Evolutionary conservation across 92 coral and sea anemone genomes (phyloP).

Genomic region (Zoanthus sociatus): DNA sequence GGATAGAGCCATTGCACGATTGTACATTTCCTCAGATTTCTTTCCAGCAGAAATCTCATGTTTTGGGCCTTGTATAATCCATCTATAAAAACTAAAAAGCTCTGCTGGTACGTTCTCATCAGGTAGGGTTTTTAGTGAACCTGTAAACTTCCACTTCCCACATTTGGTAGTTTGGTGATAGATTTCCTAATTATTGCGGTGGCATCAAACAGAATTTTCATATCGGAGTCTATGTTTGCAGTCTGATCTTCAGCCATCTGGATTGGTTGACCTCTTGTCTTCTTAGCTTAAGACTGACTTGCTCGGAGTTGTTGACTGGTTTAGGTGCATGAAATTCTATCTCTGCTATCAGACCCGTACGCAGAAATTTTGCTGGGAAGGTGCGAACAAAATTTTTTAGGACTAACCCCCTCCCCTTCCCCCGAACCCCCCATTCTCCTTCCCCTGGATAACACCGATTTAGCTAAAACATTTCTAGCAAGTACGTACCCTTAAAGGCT

Average conservation of each 20-base stretch:
- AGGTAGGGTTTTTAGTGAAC: slow-evolving; percentile 55
- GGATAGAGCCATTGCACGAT: slow-evolving; percentile 51
- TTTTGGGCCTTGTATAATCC: slow-evolving; percentile 49
- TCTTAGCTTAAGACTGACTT: slow-evolving; percentile 54
- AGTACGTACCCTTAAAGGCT: too few relatives aligned
- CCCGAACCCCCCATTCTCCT: too few relatives aligned
- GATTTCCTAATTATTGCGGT: slow-evolving; percentile 62
- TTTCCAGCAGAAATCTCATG: slow-evolving; percentile 42
- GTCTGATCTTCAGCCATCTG: slow-evolving; percentile 50
- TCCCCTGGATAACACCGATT: too few relatives aligned
- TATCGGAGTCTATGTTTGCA: slow-evolving; percentile 45
- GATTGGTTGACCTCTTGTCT: slow-evolving; percentile 66
- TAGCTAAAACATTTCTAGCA: too few relatives aligned
- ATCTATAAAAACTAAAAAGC: slow-evolving; percentile 59
- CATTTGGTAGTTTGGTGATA: slow-evolving; percentile 34
- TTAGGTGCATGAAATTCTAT: slow-evolving; percentile 72
- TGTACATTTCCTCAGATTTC: slow-evolving; percentile 59
- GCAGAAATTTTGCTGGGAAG: too few relatives aligned
- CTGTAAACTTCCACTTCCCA: slow-evolving; percentile 71
- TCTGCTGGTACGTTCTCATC: slow-evolving; percentile 58
- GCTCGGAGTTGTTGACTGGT: slow-evolving; percentile 68
- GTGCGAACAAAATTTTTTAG: too few relatives aligned
- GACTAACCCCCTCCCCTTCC: too few relatives aligned
- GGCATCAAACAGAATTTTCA: slow-evolving; percentile 21
- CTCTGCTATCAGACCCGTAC: background rate